Percentiles rank a stretch among this genome's conserved stretches.
Evolutionary conservation across 2,113 vertebrate genomes (phyloP).

Genomic region (Scortum barcoo): DNA sequence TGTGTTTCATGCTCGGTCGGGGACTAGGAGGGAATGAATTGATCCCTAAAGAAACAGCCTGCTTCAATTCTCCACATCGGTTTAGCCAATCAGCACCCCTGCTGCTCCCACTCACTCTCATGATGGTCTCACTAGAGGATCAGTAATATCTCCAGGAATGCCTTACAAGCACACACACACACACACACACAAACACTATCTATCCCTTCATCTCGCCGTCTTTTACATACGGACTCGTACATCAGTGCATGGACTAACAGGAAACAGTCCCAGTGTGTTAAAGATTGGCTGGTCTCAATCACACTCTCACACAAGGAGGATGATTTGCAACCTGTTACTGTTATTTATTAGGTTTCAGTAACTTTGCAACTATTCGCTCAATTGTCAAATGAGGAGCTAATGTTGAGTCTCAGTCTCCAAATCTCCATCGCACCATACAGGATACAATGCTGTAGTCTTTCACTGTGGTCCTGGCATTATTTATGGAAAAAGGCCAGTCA

Average conservation of each 20-base stretch:
- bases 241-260: neutral
- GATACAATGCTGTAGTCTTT: constrained; percentile 18
- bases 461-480: constrained; percentile 31
- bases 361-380: neutral
- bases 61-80: constrained; percentile 53
- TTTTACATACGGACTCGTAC: constrained; percentile 2
- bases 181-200: constrained; percentile 32
- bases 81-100: constrained; percentile 64
- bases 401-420: constrained; percentile 15
- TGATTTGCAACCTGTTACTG: constrained; percentile 1
- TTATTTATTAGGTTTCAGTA: constrained; percentile 38
- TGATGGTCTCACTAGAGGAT: constrained; percentile 40
- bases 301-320: neutral
- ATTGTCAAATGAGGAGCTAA: neutral
- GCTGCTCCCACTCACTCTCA: constrained; percentile 60
- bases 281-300: neutral
- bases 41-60: constrained; percentile 71
- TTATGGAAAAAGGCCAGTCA: constrained; percentile 42
- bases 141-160: constrained; percentile 63
- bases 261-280: constrained; percentile 12
- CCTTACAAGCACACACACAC: no score
- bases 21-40: constrained; percentile 64
- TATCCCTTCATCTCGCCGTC: constrained; percentile 16
- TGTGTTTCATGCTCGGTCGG: constrained; percentile 66
- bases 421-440: constrained; percentile 9